These are phyloP conservation scores for Nebria ingens DNA, from an alignment of 1,140 invertebrate species.

Conservation along the genomic window DNA sequence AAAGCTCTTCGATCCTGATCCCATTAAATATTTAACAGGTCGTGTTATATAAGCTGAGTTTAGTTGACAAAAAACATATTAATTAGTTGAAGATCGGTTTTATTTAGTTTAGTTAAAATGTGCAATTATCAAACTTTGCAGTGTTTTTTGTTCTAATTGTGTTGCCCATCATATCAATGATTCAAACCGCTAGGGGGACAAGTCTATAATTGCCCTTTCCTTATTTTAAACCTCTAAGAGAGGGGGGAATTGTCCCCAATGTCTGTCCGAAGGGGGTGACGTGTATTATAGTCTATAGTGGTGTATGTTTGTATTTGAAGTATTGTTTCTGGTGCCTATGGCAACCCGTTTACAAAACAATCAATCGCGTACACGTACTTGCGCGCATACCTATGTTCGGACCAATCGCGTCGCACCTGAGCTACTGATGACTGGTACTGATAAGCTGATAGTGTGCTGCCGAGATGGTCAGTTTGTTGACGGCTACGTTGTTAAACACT, in stretches of 20 bases:
- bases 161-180: no score
- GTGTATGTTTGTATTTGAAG: slow-evolving; percentile 28
- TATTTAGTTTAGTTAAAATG: no score
- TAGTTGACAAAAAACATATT: no score
- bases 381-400: slow-evolving; percentile 14
- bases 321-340: slow-evolving; percentile 27
- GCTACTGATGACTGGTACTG: slow-evolving; percentile 22
- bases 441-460: slow-evolving; percentile 27
- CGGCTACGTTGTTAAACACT: neutral
- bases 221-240: no score
- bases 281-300: neutral
- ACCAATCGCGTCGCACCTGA: slow-evolving; percentile 23
- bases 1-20: no score
- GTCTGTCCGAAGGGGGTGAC: neutral
- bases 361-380: slow-evolving; percentile 31
- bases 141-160: no score
- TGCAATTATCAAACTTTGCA: no score
- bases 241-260: neutral
- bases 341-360: slow-evolving; percentile 24
- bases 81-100: no score
- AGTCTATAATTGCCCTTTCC: no score
- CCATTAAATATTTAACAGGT: no score
- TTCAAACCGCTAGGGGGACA: no score
- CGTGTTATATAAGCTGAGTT: no score
- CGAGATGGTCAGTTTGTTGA: slow-evolving; percentile 26